phyloP scores from a whole-genome alignment of 2,888 invertebrate genomes.

The Idaea aversata region DNA sequence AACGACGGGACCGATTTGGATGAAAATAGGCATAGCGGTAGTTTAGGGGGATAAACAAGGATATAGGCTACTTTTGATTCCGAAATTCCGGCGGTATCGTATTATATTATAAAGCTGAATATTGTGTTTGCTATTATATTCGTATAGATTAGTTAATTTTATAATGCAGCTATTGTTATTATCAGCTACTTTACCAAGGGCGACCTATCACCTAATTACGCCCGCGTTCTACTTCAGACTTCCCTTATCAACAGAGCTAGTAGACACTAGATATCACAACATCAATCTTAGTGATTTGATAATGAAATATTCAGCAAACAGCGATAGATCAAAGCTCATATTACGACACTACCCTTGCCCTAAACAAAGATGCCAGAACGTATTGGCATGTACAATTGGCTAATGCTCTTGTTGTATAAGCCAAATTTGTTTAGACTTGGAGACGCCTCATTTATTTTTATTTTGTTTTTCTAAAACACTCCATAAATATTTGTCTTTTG shows the following conservation, averaged over 20 bases:
- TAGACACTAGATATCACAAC: background rate
- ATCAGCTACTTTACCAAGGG: background rate
- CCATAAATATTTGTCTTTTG: too few relatives aligned
- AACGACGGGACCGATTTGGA: too few relatives aligned
- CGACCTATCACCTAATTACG: background rate
- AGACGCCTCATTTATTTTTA: slow-evolving; percentile 56
- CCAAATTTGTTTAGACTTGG: slow-evolving; percentile 71
- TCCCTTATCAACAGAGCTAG: background rate
- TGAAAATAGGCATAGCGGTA: too few relatives aligned
- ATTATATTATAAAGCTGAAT: too few relatives aligned
- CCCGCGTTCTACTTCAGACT: background rate
- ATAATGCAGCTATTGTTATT: too few relatives aligned
- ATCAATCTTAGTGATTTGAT: slow-evolving; percentile 17
- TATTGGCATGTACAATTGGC: slow-evolving; percentile 65
- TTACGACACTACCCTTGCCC: slow-evolving; percentile 34
- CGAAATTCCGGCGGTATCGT: too few relatives aligned
- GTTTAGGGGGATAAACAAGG: too few relatives aligned
- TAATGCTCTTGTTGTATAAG: slow-evolving; percentile 40
- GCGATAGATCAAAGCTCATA: slow-evolving; percentile 14
- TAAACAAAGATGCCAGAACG: slow-evolving; percentile 64
- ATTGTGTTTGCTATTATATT: too few relatives aligned
- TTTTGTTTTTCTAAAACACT: slow-evolving; percentile 14
- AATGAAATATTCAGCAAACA: slow-evolving; percentile 15
- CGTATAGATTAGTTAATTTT: too few relatives aligned
- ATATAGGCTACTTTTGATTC: too few relatives aligned